These are phyloP conservation scores for Astreopora myriophthalma DNA, from an alignment of 64 coral and sea anemone genomes.

Conservation along the genomic window DNA sequence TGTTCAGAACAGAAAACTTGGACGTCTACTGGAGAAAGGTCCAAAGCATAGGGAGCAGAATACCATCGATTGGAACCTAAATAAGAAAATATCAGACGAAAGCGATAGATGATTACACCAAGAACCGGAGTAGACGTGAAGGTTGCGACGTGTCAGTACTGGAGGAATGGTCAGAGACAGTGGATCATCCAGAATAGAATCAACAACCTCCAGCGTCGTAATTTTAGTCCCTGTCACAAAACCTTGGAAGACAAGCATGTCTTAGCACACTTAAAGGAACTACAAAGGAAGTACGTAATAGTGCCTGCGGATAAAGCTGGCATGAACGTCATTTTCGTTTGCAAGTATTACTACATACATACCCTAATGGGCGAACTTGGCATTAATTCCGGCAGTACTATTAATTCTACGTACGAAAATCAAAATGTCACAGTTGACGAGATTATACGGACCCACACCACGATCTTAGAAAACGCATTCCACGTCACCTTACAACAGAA, in stretches of 20 bases:
- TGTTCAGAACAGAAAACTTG: conserved; percentile 9
- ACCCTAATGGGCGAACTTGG: neutral
- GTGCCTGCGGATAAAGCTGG: conserved; percentile 43
- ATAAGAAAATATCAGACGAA: neutral
- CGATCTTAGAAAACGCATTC: neutral
- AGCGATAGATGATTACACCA: neutral
- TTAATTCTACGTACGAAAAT: neutral
- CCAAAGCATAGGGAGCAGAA: conserved; percentile 27
- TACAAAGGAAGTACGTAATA: neutral
- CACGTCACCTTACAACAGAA: neutral
- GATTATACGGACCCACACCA: neutral
- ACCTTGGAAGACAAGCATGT: neutral
- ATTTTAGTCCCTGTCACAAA: too few relatives aligned
- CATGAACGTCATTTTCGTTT: conserved; percentile 1
- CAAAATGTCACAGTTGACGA: neutral
- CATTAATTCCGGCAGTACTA: neutral
- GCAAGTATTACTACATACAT: neutral
- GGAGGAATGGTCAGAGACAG: conserved; percentile 6
- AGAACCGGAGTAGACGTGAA: too few relatives aligned
- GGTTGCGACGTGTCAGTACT: too few relatives aligned
- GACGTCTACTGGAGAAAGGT: conserved; percentile 5
- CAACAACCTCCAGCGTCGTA: too few relatives aligned
- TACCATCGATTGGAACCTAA: conserved; percentile 23
- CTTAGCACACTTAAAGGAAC: neutral
- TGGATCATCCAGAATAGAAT: neutral